phyloP scores from a whole-genome alignment of 1,140 invertebrate species.

The Sitobion miscanthi region DNA sequence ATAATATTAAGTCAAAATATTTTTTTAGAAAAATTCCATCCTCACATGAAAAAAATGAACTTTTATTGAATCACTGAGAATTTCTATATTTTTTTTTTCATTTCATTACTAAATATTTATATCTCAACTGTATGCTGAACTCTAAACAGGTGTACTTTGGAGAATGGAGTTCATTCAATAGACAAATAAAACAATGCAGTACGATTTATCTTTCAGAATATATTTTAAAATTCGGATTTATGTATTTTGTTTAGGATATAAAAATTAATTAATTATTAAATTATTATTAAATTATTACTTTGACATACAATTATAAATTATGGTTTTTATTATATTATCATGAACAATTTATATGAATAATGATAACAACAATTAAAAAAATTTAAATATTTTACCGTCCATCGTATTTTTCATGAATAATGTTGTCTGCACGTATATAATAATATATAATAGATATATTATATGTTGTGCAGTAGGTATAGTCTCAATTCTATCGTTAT shows the following conservation, averaged over 20 bases:
- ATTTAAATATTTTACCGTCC: neutral
- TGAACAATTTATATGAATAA: neutral
- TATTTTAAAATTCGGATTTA: too few species aligned
- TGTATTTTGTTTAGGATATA: too few species aligned
- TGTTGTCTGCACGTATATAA: neutral
- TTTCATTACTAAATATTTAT: too few species aligned
- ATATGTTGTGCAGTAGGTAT: neutral
- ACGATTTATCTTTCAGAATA: neutral
- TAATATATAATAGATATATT: neutral
- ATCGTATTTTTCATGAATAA: too few species aligned
- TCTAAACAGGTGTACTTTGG: neutral
- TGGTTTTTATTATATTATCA: neutral
- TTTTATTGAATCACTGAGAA: too few species aligned
- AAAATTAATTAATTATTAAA: neutral
- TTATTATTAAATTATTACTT: neutral
- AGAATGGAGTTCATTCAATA: neutral
- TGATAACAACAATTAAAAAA: neutral
- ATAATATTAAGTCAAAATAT: too few species aligned
- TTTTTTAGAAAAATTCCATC: too few species aligned
- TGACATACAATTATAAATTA: neutral
- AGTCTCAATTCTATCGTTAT: neutral
- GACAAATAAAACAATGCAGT: neutral
- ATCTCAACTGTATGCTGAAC: neutral
- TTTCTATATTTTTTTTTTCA: too few species aligned
- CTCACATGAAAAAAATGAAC: too few species aligned